phyloP scores from a whole-genome alignment of 2,888 invertebrate species.

The Lutraria lutraria region DNA sequence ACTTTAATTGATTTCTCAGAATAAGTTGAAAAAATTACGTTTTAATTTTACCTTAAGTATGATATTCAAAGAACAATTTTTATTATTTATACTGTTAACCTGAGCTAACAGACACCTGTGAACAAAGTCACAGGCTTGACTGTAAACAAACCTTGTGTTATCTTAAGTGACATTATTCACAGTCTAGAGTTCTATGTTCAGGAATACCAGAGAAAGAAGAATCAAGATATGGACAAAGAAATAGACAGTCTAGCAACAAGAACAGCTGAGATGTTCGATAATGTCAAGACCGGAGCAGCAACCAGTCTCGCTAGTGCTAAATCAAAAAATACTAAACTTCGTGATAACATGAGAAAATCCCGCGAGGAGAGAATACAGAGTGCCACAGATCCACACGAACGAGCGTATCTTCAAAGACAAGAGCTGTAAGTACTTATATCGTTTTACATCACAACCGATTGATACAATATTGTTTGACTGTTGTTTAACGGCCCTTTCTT shows the following conservation, averaged over 20 bases:
- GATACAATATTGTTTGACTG: not conserved
- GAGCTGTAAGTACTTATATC: constrained; percentile 60
- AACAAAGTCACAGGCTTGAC: no score
- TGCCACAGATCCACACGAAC: constrained; percentile 60
- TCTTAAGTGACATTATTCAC: no score
- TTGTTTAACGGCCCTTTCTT: not conserved
- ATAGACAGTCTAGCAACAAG: constrained; percentile 65
- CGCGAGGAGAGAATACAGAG: constrained; percentile 64
- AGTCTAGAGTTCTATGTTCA: constrained; percentile 19
- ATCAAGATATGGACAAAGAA: constrained; percentile 69
- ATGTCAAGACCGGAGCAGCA: constrained; percentile 64
- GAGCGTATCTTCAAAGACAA: constrained; percentile 56
- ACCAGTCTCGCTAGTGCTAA: constrained; percentile 70
- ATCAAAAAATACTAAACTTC: constrained; percentile 66
- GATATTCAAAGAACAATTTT: no score
- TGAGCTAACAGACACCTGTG: no score
- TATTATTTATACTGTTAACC: no score
- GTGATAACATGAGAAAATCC: constrained; percentile 67
- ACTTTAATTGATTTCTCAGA: no score
- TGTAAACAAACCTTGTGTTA: no score
- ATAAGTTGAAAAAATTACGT: no score
- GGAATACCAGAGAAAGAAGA: constrained; percentile 66
- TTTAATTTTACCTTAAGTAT: no score
- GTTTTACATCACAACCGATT: no score
- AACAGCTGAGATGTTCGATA: constrained; percentile 72